A percentile compares a stretch with the other conserved stretches of the same genome.
Conservation (phyloP, 92 coral and sea anemone species). For the Epizoanthus rinbou region DNA sequence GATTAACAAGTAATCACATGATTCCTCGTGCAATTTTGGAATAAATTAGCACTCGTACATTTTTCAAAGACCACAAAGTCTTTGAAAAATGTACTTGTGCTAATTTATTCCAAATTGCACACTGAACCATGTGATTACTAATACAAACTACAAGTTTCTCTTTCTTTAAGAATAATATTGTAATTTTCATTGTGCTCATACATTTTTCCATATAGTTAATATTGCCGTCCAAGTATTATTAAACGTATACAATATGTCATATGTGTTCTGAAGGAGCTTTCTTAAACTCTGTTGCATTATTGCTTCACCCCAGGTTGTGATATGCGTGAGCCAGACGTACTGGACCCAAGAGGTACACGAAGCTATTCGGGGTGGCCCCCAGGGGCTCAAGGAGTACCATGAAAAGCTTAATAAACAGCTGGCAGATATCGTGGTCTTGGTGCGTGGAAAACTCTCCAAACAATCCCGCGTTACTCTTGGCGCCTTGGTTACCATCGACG, state of each 20-base stretch:
- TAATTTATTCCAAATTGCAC: too few relatives aligned
- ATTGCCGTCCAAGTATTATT: too few relatives aligned
- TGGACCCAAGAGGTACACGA: slow-evolving; percentile 99
- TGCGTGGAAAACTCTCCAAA: slow-evolving; percentile 98
- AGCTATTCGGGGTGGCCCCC: slow-evolving; percentile 94
- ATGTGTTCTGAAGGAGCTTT: neutral
- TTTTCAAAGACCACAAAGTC: too few relatives aligned
- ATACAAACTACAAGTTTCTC: neutral
- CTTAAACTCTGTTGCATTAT: neutral
- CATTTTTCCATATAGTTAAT: too few relatives aligned
- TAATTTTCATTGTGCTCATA: too few relatives aligned
- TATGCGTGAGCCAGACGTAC: slow-evolving; percentile 95
- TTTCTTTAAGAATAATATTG: neutral
- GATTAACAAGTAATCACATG: too few relatives aligned
- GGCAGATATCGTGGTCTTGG: slow-evolving; percentile 93
- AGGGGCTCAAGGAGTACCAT: slow-evolving; percentile 95
- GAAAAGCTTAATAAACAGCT: slow-evolving; percentile 88
- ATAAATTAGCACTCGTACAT: too few relatives aligned
- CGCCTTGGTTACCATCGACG: slow-evolving; percentile 97
- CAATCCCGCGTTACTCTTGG: slow-evolving; percentile 97
- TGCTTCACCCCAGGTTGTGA: slow-evolving; percentile 72
- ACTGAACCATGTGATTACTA: too few relatives aligned
- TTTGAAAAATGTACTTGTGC: too few relatives aligned
- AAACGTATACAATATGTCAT: too few relatives aligned
- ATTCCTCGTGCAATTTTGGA: too few relatives aligned